phyloP scores from a whole-genome alignment of 1,140 invertebrate genomes.

The Papilio helenus region DNA sequence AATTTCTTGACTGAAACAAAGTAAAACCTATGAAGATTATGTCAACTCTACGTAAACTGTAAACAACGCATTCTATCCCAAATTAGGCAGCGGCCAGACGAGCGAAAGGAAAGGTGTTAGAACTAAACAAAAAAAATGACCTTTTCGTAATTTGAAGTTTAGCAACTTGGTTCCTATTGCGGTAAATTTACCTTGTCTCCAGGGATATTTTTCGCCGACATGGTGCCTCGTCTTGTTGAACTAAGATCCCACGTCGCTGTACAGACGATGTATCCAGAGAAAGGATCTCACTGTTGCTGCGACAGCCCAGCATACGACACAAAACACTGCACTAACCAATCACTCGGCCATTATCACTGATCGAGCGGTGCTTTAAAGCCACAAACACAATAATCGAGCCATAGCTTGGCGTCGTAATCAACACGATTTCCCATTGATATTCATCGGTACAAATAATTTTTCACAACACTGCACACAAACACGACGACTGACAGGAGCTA shows the following conservation, averaged over 20 bases:
- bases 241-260: constrained; percentile 72
- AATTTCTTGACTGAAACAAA: constrained; percentile 25
- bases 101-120: constrained; percentile 69
- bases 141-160: constrained; percentile 57
- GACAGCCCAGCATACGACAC: constrained; percentile 80
- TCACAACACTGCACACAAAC: constrained; percentile 81
- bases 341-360: constrained; percentile 80
- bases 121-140: constrained; percentile 75
- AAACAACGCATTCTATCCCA: constrained; percentile 40
- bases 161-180: constrained; percentile 44
- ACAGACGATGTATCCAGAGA: constrained; percentile 78
- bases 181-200: constrained; percentile 74
- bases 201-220: constrained; percentile 80
- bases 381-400: constrained; percentile 79
- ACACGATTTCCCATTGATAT: constrained; percentile 81
- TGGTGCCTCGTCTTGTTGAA: constrained; percentile 73
- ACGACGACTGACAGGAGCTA: constrained; percentile 79
- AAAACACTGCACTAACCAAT: constrained; percentile 79
- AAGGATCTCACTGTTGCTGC: constrained; percentile 78
- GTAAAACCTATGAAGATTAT: background rate
- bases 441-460: constrained; percentile 80
- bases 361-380: constrained; percentile 75
- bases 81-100: constrained; percentile 48
- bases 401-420: constrained; percentile 77
- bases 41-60: constrained; percentile 35